Evolutionary conservation across 2,797 vertebrate species (phyloP), one percentile per base, ranked within the genome.

Genomic region (Antrozous pallidus): DNA sequence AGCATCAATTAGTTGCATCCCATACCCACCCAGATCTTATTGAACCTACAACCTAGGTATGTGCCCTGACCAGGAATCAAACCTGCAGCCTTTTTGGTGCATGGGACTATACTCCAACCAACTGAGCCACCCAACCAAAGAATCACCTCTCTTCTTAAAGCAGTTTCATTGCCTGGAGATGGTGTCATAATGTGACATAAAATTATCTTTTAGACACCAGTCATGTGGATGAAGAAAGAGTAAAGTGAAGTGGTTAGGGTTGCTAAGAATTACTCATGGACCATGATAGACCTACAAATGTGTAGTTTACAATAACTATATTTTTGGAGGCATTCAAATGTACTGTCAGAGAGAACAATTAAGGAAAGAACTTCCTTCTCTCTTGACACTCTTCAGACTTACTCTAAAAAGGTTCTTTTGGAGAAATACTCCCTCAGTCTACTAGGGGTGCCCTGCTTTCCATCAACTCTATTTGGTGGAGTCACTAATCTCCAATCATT

Each of bases 401-500:
- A 36, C 88, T 80, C 49, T 56, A 65, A 69, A 61, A 63, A 54
- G n/a, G 0, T 74, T 89, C 47, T 38, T 49, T 11, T 82, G 28
- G 13, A 85, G 6, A 74, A 90, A 47, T 45, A 20, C 8, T 92
- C n/a, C 63, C 10, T 81, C 31, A 47, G 9, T 42, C 45, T 58
- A 71, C n/a, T 33, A 56, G n/a, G 58, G 38, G 36, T 31, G 31
- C 1, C 38, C 73, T 42, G 75, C 13, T 94, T 83, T 47, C 45
- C 20, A 70, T 96, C 88, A 84, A 7, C 12, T 93, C 84, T 84
- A 36, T 94, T 93, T 94, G 73, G 81, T 88, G 92, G 93, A 96
- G 96, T 94, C 95, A 95, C 91, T 95, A 89, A 83, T 67, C 93
- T 88, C 74, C 73, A 95, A 74, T 75, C 91, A 83, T 33, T 73